These are phyloP conservation scores for Hydractinia echinata DNA, from an alignment of 30 jellyfish, hydroid and myxozoan genomes.

Conservation along the genomic window DNA sequence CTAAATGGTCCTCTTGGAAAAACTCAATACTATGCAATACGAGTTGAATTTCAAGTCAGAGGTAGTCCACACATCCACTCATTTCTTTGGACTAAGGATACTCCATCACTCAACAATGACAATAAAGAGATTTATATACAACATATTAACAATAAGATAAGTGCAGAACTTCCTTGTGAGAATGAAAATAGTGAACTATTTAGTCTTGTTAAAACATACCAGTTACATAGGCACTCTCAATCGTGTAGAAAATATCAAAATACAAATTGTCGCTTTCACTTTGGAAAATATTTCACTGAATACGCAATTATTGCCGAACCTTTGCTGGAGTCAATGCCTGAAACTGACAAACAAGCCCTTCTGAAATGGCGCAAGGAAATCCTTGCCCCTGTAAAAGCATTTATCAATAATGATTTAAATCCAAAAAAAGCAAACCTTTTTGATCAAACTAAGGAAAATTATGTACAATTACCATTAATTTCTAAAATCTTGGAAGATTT, in stretches of 20 bases:
- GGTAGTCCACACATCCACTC: conserved; percentile 55
- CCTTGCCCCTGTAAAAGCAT: background rate
- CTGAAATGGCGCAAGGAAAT: background rate
- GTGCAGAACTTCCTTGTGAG: conserved; percentile 25
- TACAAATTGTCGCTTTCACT: conserved; percentile 35
- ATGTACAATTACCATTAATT: background rate
- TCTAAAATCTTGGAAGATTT: conserved; percentile 5
- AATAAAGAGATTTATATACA: conserved; percentile 15
- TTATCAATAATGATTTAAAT: background rate
- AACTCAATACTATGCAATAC: background rate
- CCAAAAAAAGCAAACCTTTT: background rate
- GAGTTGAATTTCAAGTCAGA: conserved; percentile 48
- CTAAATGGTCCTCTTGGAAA: conserved; percentile 24
- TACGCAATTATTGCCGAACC: conserved; percentile 23
- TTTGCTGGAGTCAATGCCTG: background rate
- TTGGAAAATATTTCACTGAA: conserved; percentile 14
- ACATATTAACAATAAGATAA: background rate
- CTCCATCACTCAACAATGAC: conserved; percentile 38
- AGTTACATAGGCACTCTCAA: conserved; percentile 51
- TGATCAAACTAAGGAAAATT: background rate
- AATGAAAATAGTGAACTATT: conserved; percentile 1
- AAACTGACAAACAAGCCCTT: background rate
- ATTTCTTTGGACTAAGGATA: conserved; percentile 40
- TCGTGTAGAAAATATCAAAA: conserved; percentile 38
- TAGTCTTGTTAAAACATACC: conserved; percentile 21